Evolutionary conservation across 2,888 invertebrate genomes (phyloP), one percentile per base, ranked within the genome.

Genomic region (Mactromeris polynyma): DNA sequence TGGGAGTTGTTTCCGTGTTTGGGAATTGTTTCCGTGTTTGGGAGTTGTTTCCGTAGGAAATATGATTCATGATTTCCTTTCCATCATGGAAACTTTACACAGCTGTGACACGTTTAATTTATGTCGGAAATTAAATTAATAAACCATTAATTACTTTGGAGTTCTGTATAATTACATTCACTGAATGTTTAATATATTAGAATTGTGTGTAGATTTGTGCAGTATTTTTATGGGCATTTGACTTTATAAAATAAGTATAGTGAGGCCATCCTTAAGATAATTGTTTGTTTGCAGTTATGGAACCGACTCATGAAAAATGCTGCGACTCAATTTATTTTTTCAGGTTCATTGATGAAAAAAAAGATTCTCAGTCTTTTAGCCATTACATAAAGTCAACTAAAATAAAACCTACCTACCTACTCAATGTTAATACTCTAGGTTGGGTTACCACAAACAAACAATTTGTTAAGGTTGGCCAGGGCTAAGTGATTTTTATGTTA

Each of bases 61-160:
- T 73, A 36, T 36, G 73, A 73, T 4, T 14, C 17, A 36, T 17
- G 2, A 14, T 33, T 73, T 73, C 31, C 73, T 73, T 11, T 73
- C 4, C n/a, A 33, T 26, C 17, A 36, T 33, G 17, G 33, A 33
- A 33, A 33, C 36, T 36, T 19, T 6, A 33, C 36, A 73, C 33
- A 19, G 33, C 73, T 73, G 33, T 36, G 73, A 73, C 36, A 73
- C 19, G 19, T 73, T 73, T 33, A 33, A 73, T 33, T 73, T 73
- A 73, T 73, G 73, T 73, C 14, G 9, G 73, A 73, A 19, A 73
- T 73, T 73, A 17, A 33, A 73, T 73, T 73, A 33, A 73, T 36
- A 36, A 36, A 73, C 33, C 19, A 73, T 73, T 33, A 17, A 73
- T 36, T 73, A 73, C 26, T 36, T 73, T 26, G 7, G 26, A 26